Conservation (phyloP, 2,113 vertebrate species). For the Lanius collurio region DNA sequence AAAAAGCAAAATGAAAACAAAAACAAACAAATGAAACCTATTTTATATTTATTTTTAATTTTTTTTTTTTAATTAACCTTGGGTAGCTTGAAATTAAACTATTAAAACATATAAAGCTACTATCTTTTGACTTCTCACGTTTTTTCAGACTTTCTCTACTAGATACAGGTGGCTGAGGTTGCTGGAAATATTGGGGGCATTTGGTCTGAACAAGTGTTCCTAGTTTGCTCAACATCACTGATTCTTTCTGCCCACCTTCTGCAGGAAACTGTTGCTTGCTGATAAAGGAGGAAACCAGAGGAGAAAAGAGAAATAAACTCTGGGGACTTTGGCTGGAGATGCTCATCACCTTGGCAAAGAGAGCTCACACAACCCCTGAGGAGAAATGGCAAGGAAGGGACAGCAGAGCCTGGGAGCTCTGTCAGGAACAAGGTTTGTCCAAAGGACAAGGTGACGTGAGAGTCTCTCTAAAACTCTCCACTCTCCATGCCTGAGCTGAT, state of each 20-base stretch:
- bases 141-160: not conserved
- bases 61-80: not conserved
- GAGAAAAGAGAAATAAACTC: not conserved
- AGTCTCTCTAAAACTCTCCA: too few species aligned
- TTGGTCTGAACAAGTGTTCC: not conserved
- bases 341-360: not conserved
- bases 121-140: not conserved
- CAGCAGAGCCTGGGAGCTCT: not conserved
- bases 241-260: not conserved
- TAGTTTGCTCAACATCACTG: not conserved
- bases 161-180: not conserved
- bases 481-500: fast-evolving
- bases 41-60: not conserved
- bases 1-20: not conserved
- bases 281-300: not conserved
- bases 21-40: not conserved
- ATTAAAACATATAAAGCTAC: not conserved
- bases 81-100: not conserved
- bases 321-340: not conserved
- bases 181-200: not conserved
- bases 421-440: not conserved
- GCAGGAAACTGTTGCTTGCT: not conserved
- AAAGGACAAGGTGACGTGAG: fast-evolving
- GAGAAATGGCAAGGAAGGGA: not conserved
- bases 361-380: not conserved